phyloP scores from a whole-genome alignment of 2,888 invertebrate species.

The Parnassius mnemosyne region DNA sequence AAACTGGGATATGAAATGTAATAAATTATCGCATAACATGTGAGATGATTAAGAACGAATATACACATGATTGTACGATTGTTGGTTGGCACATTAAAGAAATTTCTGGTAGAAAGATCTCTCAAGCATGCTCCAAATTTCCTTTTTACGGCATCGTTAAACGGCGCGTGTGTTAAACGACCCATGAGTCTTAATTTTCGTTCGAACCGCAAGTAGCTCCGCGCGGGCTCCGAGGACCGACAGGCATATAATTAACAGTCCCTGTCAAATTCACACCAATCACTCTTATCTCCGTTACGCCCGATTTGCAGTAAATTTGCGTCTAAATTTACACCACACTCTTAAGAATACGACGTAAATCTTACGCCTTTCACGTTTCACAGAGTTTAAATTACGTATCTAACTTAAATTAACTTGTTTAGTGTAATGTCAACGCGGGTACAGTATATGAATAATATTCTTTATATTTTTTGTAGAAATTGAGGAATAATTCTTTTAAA shows the following conservation, averaged over 20 bases:
- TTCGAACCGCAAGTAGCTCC: slow-evolving; percentile 47
- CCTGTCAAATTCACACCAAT: slow-evolving; percentile 69
- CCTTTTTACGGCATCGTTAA: slow-evolving; percentile 56
- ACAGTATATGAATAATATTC: too few relatives aligned
- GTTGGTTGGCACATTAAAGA: slow-evolving; percentile 19
- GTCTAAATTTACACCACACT: slow-evolving; percentile 34
- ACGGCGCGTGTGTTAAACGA: slow-evolving; percentile 56
- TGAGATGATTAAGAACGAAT: background rate
- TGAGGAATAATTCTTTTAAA: too few relatives aligned
- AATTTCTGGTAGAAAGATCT: slow-evolving; percentile 36
- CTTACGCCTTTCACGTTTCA: too few relatives aligned
- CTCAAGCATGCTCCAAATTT: slow-evolving; percentile 43
- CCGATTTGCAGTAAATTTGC: slow-evolving; percentile 47
- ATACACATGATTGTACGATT: background rate
- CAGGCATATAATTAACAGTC: slow-evolving; percentile 69
- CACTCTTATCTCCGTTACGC: slow-evolving; percentile 40
- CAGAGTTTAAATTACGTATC: too few relatives aligned
- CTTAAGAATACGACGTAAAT: background rate
- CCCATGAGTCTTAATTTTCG: slow-evolving; percentile 55
- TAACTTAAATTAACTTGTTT: too few relatives aligned
- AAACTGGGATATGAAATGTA: too few relatives aligned
- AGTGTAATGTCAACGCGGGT: too few relatives aligned
- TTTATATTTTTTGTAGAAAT: too few relatives aligned
- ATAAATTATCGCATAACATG: background rate
- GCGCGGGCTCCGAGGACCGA: slow-evolving; percentile 43